Evolutionary conservation across 2,113 vertebrate species (phyloP).

Genomic region (Datnioides undecimradiatus): DNA sequence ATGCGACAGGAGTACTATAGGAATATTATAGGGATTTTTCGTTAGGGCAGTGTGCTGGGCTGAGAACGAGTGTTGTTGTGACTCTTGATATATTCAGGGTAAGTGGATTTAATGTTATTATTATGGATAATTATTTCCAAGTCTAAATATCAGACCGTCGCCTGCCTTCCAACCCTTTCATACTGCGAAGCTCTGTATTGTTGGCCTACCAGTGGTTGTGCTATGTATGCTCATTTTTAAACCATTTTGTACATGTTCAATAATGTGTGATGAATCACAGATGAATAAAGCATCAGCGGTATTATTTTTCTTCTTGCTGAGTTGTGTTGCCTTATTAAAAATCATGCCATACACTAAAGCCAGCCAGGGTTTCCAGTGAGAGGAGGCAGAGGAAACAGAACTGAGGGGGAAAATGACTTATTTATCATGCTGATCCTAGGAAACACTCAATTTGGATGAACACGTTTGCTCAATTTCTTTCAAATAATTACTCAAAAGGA

Average conservation of each 20-base stretch:
- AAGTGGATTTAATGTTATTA: constrained; percentile 78
- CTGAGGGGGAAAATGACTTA: too few species aligned
- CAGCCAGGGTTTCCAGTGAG: background rate
- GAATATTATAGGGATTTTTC: constrained; percentile 34
- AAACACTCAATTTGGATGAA: too few species aligned
- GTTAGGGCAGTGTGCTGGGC: constrained; percentile 42
- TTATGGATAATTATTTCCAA: constrained; percentile 73
- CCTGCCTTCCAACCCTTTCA: constrained; percentile 85
- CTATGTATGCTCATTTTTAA: constrained; percentile 85
- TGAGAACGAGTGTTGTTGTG: constrained; percentile 72
- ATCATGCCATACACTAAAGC: background rate
- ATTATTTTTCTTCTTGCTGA: constrained; percentile 86
- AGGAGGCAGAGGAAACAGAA: background rate
- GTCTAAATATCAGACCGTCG: constrained; percentile 79
- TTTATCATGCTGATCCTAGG: background rate
- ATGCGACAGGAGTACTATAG: constrained; percentile 24
- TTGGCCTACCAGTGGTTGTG: constrained; percentile 85
- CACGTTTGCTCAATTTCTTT: too few species aligned
- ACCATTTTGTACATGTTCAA: constrained; percentile 88
- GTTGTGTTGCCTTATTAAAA: constrained; percentile 83
- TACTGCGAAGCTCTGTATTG: constrained; percentile 81
- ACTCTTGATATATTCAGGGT: constrained; percentile 80
- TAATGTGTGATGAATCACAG: constrained; percentile 84
- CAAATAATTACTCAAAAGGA: constrained; percentile 13
- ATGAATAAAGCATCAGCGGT: constrained; percentile 87